Percentiles rank a stretch among this genome's conserved stretches.
These are phyloP conservation scores for Drosophila longiperda DNA, from an alignment of 2,888 invertebrate genomes.

Conservation along the genomic window DNA sequence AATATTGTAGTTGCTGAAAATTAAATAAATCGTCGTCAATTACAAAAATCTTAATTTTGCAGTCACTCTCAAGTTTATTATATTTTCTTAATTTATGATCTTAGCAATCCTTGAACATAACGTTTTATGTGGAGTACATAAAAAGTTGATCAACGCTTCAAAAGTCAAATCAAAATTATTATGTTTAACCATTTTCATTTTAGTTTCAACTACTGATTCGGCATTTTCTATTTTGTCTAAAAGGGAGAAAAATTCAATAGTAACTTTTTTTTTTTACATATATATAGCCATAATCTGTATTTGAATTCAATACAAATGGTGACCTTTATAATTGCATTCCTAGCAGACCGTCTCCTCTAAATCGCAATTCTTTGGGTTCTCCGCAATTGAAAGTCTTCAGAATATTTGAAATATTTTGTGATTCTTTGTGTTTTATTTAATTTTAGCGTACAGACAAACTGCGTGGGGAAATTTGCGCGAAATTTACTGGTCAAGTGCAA, in stretches of 20 bases:
- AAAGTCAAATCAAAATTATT: conserved; percentile 50
- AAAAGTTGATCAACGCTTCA: conserved; percentile 26
- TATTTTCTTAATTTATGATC: neutral
- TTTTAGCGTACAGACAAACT: conserved; percentile 79
- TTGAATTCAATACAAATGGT: neutral
- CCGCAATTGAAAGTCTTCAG: neutral
- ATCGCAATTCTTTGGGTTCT: neutral
- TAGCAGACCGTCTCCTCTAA: neutral
- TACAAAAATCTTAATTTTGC: neutral
- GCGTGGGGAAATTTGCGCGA: conserved; percentile 80
- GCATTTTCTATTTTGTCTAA: conserved; percentile 29
- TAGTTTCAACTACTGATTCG: conserved; percentile 32
- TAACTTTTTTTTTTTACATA: conserved; percentile 1
- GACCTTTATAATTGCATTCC: conserved; percentile 4
- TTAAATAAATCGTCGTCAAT: neutral
- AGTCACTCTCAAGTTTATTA: neutral
- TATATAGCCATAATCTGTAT: neutral
- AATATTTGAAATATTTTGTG: too few relatives aligned
- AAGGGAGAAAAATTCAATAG: conserved; percentile 24
- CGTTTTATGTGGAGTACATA: neutral
- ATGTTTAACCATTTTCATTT: conserved; percentile 40
- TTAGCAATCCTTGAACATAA: conserved; percentile 30
- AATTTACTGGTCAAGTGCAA: conserved; percentile 81
- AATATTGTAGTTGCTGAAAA: neutral
- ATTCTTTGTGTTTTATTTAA: neutral